A percentile compares a stretch with the other conserved stretches of the same genome.
These are phyloP conservation scores for Hirtodrosophila confusa DNA, from an alignment of 2,888 invertebrate genomes.

Conservation along the genomic window DNA sequence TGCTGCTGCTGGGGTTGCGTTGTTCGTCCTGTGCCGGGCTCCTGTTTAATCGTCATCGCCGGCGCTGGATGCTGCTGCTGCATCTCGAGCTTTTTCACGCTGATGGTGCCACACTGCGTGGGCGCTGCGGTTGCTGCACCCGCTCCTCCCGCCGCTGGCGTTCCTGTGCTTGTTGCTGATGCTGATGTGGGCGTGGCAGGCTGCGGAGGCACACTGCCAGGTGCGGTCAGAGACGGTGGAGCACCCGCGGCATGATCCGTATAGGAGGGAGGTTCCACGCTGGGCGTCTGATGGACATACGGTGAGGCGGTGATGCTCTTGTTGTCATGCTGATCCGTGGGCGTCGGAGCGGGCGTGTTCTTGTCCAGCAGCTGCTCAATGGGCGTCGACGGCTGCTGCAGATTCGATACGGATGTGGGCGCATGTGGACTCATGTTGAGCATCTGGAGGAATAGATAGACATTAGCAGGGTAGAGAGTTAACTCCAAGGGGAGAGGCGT, in stretches of 20 bases:
- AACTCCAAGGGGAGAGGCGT: conserved; percentile 7
- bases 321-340: conserved; percentile 84
- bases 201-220: conserved; percentile 73
- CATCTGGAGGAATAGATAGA: conserved; percentile 56
- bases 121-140: conserved; percentile 2
- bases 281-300: conserved; percentile 83
- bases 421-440: conserved; percentile 87
- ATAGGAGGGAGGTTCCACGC: conserved; percentile 83
- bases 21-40: conserved; percentile 45
- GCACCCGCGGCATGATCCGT: conserved; percentile 59
- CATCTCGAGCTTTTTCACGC: conserved; percentile 81
- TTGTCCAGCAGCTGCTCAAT: conserved; percentile 84
- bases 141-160: conserved; percentile 1
- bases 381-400: conserved; percentile 84
- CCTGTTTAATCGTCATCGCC: conserved; percentile 58
- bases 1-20: conserved; percentile 31
- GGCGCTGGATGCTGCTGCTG: conserved; percentile 52
- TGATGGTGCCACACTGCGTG: conserved; percentile 79
- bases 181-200: conserved; percentile 53
- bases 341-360: conserved; percentile 84
- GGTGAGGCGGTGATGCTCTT: conserved; percentile 84
- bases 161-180: conserved; percentile 15
- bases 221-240: conserved; percentile 28
- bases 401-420: conserved; percentile 84
- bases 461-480: conserved; percentile 1